These are phyloP conservation scores for Odontothrips loti DNA, from an alignment of 2,888 invertebrate genomes.

Conservation along the genomic window DNA sequence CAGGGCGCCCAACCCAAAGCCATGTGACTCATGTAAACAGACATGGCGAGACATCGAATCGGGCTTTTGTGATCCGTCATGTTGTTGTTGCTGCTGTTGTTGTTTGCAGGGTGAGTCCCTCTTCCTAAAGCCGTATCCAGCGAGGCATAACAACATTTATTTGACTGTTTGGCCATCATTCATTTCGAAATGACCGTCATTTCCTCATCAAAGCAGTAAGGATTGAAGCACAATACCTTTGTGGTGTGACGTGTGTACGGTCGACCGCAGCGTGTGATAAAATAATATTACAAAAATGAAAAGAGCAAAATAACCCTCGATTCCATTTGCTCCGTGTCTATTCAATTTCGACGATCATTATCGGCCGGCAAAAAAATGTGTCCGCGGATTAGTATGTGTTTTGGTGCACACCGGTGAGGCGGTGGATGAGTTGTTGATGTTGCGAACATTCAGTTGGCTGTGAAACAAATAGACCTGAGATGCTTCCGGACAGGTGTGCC, in stretches of 20 bases:
- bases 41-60: background rate
- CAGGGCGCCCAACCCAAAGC: slow-evolving; percentile 4
- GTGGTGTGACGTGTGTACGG: background rate
- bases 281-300: background rate
- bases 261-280: background rate
- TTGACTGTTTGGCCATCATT: slow-evolving; percentile 14
- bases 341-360: background rate
- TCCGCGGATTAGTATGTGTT: background rate
- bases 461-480: too few species aligned
- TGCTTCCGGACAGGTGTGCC: background rate
- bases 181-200: slow-evolving; percentile 19
- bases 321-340: background rate
- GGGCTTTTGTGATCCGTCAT: background rate
- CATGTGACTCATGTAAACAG: slow-evolving; percentile 20
- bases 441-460: too few species aligned
- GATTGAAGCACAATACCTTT: background rate
- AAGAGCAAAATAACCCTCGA: background rate
- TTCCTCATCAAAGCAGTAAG: background rate
- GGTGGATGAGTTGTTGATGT: too few species aligned
- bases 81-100: background rate
- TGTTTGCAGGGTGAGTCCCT: background rate
- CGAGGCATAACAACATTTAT: slow-evolving; percentile 17
- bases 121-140: background rate
- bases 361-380: background rate
- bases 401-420: too few species aligned